Evolutionary conservation across 1,140 invertebrate genomes (phyloP), one percentile per base, ranked within the genome.

Genomic region (Tribolium castaneum): DNA sequence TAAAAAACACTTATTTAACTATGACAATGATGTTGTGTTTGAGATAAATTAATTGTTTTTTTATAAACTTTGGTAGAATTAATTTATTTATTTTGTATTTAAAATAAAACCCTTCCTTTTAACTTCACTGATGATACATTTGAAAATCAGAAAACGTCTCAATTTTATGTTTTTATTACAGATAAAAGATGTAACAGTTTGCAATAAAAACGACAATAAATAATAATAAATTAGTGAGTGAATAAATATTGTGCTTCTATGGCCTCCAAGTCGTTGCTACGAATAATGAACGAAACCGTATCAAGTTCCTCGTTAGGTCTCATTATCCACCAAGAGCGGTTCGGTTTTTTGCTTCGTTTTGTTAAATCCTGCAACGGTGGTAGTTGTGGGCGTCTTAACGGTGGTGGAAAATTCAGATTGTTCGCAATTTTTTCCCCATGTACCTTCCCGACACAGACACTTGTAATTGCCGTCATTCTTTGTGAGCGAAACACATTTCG

Each of bases 401-500:
- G 75, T 82, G 14, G 80, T 78, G 9, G 81, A 86, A 54, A 87
- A 86, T n/a, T 90, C 89, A 30, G 90, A 86, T 49, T 88, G 87
- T 86, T 92, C 91, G 71, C 91, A 92, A 80, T 89, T 86, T 76
- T 88, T 88, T 7, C 92, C 92, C 70, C 87, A 89, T 77, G 89
- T 89, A 13, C 91, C 91, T 34, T 90, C 87, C 0, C 89, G 87
- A 81, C 92, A 92, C 50, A 90, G 86, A 79, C 92, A 97, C 82
- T 92, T 92, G 85, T 92, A 95, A 86, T 89, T 88, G 1, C 94
- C 94, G 74, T 94, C 92, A 74, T 93, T 92, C 77, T 90, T 90
- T 52, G 92, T 93, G 85, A 94, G 87, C 50, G 93, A 94, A 25
- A 93, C 89, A 83, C 95, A 97, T 82, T 93, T 95, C 1, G 92